Evolutionary conservation across 2,113 vertebrate species (phyloP).

Genomic region (Microtus ochrogaster): DNA sequence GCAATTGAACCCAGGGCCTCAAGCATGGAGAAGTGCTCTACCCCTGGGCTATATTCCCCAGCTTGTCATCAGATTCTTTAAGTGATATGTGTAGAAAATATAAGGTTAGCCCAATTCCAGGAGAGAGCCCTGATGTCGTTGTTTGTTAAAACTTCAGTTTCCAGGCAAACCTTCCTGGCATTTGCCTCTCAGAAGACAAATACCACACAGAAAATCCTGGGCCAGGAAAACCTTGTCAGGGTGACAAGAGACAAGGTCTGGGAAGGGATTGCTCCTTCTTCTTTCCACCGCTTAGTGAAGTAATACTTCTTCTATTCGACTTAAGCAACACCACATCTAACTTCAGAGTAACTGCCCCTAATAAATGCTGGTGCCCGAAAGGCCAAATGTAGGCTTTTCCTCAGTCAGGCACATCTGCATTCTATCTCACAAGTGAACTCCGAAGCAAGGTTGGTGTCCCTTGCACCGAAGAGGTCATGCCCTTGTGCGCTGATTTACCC

Average conservation of each 20-base stretch:
- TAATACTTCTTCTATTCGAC: slow-evolving; percentile 49
- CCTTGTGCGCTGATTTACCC: neutral
- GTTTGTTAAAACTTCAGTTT: neutral
- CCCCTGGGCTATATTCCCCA: neutral
- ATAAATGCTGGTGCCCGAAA: slow-evolving; percentile 53
- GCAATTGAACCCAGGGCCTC: neutral
- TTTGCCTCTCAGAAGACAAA: slow-evolving; percentile 37
- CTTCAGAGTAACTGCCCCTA: slow-evolving; percentile 43
- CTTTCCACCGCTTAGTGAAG: neutral
- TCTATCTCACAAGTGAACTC: neutral
- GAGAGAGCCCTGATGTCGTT: neutral
- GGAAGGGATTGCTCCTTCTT: neutral
- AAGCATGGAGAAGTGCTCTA: neutral
- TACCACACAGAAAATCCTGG: neutral
- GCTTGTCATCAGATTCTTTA: neutral
- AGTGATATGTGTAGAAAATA: neutral
- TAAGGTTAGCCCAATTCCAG: neutral
- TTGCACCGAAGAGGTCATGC: no score
- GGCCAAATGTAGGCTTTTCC: neutral
- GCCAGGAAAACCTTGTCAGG: neutral
- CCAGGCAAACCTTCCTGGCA: neutral
- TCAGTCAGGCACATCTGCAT: neutral
- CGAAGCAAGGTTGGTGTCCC: neutral
- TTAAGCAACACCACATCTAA: slow-evolving; percentile 22
- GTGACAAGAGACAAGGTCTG: neutral